Percentiles rank a stretch among this genome's conserved stretches.
Evolutionary conservation across 2,797 vertebrate genomes (phyloP).

Genomic region (Columba guinea): DNA sequence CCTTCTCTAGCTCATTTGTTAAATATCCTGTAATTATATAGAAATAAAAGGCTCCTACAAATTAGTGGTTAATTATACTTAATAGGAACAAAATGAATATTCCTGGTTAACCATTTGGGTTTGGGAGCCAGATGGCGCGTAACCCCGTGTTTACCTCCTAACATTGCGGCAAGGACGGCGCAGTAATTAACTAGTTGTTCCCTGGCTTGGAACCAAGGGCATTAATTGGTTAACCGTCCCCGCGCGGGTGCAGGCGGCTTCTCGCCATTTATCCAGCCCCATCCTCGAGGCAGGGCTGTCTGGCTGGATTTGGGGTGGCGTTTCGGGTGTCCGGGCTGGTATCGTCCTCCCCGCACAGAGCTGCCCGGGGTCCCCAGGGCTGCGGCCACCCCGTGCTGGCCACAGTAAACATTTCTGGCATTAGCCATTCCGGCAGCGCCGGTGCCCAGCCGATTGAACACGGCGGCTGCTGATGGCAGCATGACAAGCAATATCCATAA

Average conservation of each 20-base stretch:
- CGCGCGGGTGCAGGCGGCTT: fast-evolving
- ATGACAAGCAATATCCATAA: conserved; percentile 61
- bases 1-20: conserved; percentile 50
- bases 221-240: neutral
- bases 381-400: neutral
- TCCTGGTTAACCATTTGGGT: conserved; percentile 74
- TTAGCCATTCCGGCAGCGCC: conserved; percentile 15
- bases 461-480: conserved; percentile 64
- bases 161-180: neutral
- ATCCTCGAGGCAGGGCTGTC: fast-evolving
- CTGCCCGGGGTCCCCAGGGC: neutral
- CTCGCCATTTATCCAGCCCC: fast-evolving
- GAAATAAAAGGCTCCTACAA: conserved; percentile 74
- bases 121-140: conserved; percentile 67
- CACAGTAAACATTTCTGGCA: neutral
- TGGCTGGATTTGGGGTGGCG: fast-evolving
- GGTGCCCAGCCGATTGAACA: conserved; percentile 3
- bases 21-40: conserved; percentile 74
- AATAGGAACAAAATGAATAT: conserved; percentile 78
- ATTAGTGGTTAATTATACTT: conserved; percentile 76
- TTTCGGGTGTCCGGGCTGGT: fast-evolving
- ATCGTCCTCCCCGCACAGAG: fast-evolving
- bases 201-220: conserved; percentile 20
- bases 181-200: conserved; percentile 56
- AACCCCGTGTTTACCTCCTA: conserved; percentile 60